phyloP scores from a whole-genome alignment of 2,797 vertebrate species.

The Coregonus sp. region DNA sequence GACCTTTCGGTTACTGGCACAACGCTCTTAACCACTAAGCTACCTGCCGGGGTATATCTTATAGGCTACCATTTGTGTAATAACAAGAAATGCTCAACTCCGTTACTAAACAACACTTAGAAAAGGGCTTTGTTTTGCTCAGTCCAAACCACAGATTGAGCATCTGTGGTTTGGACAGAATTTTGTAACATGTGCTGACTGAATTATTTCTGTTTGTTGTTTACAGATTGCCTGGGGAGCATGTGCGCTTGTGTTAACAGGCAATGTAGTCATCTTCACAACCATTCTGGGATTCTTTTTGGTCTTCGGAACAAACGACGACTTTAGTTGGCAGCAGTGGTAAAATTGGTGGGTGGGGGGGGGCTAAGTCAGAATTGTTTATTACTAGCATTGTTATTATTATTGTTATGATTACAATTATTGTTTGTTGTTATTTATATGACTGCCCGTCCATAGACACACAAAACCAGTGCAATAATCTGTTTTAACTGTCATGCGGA shows the following conservation, averaged over 20 bases:
- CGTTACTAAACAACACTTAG: too few species aligned
- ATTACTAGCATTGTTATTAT: slow-evolving; percentile 38
- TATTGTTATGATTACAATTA: slow-evolving; percentile 31
- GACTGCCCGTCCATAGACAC: slow-evolving; percentile 75
- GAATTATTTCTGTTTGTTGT: slow-evolving; percentile 9
- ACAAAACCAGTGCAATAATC: slow-evolving; percentile 81
- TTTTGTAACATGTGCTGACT: not conserved
- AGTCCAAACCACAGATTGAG: not conserved
- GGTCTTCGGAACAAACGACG: slow-evolving; percentile 95
- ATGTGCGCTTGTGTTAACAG: slow-evolving; percentile 92
- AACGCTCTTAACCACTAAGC: too few species aligned
- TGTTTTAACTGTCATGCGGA: slow-evolving; percentile 56
- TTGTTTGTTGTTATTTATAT: slow-evolving; percentile 57
- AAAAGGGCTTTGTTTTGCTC: not conserved
- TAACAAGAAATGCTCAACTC: too few species aligned
- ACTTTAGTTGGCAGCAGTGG: slow-evolving; percentile 99
- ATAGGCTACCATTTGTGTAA: too few species aligned
- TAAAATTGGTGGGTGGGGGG: slow-evolving; percentile 68
- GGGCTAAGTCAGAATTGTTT: slow-evolving; percentile 67
- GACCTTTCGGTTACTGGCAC: too few species aligned
- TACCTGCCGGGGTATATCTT: too few species aligned
- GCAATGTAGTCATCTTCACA: slow-evolving; percentile 93
- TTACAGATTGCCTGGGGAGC: slow-evolving; percentile 94
- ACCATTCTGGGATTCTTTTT: slow-evolving; percentile 98
- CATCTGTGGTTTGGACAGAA: too few species aligned